Conservation (phyloP, 2,797 vertebrate species). For the Sarcoramphus papa region DNA sequence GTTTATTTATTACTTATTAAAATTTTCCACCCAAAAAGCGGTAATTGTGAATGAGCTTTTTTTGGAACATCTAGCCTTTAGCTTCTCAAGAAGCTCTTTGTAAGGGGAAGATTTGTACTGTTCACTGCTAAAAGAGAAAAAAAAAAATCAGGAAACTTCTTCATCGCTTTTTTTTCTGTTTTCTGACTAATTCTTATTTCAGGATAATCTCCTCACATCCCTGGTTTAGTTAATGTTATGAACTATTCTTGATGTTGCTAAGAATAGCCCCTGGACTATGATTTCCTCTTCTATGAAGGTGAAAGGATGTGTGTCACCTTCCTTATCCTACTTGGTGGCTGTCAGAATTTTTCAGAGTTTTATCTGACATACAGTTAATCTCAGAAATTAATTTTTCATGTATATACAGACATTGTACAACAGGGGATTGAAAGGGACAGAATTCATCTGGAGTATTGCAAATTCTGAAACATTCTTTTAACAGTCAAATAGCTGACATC, state of each 20-base stretch:
- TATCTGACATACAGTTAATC: not conserved
- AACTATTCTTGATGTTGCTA: not conserved
- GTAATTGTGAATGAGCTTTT: not conserved
- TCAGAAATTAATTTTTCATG: not conserved
- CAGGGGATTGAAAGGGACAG: not conserved
- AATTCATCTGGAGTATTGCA: not conserved
- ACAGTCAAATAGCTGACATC: not conserved
- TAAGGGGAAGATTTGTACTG: not conserved
- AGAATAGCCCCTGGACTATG: not conserved
- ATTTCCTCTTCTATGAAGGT: not conserved
- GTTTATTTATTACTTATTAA: not conserved
- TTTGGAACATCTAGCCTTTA: not conserved
- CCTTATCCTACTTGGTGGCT: not conserved
- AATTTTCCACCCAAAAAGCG: not conserved
- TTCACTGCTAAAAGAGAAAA: not conserved
- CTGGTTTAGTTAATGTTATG: not conserved
- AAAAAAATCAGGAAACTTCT: not conserved
- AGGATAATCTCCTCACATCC: not conserved
- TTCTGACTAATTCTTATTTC: not conserved
- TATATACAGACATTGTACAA: not conserved
- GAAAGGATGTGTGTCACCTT: not conserved
- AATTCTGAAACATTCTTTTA: slow-evolving; percentile 7
- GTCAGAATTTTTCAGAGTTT: not conserved
- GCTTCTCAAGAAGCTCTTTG: not conserved
- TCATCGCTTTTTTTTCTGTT: not conserved